Evolutionary conservation across 1,140 invertebrate species (phyloP), one percentile per base, ranked within the genome.

Genomic region (Drosophila arawakana): DNA sequence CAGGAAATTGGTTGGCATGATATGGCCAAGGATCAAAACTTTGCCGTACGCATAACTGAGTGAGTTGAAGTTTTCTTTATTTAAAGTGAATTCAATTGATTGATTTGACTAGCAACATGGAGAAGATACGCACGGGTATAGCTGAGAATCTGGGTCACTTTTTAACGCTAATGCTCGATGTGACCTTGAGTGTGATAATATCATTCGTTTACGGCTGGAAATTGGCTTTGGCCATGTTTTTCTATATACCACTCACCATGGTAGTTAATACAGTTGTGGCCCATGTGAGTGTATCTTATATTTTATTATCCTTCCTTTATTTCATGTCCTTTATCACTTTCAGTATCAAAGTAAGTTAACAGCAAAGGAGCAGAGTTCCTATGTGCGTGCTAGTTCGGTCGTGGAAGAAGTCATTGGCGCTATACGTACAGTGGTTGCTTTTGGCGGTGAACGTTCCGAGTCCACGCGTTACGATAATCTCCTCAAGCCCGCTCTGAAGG

Each of bases 1-100:
- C 97, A 98, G 91, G 97, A 98, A 84, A 97, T 98, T 80, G 94
- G 95, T 2, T 98, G 97, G 96, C 98, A 97, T 92, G 97, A 98
- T 90, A 95, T 95, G 5, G 73, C 89, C 76, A 95, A 96, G 58
- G 96, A 96, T 47, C 97, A 97, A 79, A 97, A 98, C 92, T 96
- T 98, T 88, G 97, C 97, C 15, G 96, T 96, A 21, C 94, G 96
- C 81, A 95, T 98, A 37, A 96, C 97, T 18, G 97, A 98, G 97
- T 98, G 81, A 91, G 94, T 93, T 91, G 6, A 15, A 7, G 18
- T 10, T 15, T n/a, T 11, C 3, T 46, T 13, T 37, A 6, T 7
- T 18, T 9, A 37, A 43, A 43, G n/a, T 46, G 47, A 8, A 46
- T 9, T 34, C 1, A 15, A 50, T 62, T 2, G 7, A n/a, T 44